These are phyloP conservation scores for Elegia similella DNA, from an alignment of 2,888 invertebrate genomes.

Conservation along the genomic window DNA sequence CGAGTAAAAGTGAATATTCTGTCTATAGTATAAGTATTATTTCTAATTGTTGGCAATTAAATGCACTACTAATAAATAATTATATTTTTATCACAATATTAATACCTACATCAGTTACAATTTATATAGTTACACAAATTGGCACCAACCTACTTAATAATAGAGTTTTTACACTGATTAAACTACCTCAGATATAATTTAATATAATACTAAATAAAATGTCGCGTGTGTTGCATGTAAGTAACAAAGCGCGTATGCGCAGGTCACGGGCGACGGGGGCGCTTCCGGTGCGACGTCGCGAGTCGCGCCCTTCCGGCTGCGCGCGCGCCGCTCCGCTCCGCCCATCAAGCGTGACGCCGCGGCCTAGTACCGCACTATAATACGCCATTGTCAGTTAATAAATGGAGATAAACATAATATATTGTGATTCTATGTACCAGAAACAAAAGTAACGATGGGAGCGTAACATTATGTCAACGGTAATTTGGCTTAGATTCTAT, in stretches of 20 bases:
- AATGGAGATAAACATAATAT: conserved; percentile 55
- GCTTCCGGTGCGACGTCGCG: conserved; percentile 62
- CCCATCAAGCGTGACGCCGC: conserved; percentile 60
- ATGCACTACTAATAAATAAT: no score
- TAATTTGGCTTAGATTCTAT: background rate
- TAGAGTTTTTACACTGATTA: background rate
- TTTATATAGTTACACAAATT: no score
- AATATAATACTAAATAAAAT: conserved; percentile 19
- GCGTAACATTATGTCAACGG: conserved; percentile 22
- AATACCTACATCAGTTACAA: no score
- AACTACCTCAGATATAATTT: background rate
- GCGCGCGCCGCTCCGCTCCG: conserved; percentile 39
- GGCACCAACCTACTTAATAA: background rate
- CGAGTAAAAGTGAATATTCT: background rate
- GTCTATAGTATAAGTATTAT: no score
- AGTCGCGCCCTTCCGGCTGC: conserved; percentile 74
- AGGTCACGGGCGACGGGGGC: conserved; percentile 69
- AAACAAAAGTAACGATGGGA: conserved; percentile 8
- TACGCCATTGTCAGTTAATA: conserved; percentile 66
- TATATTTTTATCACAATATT: no score
- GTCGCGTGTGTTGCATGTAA: conserved; percentile 59
- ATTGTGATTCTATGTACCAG: conserved; percentile 25
- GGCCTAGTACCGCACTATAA: conserved; percentile 45
- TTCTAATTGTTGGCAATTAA: no score
- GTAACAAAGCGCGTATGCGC: conserved; percentile 61